These are phyloP conservation scores for Nematostella vectensis DNA, from an alignment of 92 coral and sea anemone species.

Conservation along the genomic window DNA sequence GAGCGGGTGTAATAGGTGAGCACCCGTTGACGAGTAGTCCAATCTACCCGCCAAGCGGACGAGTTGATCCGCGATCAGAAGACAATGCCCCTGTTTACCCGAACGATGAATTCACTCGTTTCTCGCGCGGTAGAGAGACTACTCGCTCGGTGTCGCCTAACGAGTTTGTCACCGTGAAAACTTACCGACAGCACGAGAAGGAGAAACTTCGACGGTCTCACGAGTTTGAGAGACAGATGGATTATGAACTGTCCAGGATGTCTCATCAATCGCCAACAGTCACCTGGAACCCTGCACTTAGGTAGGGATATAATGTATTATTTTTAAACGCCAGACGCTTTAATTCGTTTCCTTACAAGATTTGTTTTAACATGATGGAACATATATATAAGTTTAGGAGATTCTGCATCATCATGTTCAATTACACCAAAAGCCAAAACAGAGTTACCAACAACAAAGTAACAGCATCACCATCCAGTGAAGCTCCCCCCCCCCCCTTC, in stretches of 20 bases:
- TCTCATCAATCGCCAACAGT: neutral
- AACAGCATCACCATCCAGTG: no score
- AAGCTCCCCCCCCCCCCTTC: no score
- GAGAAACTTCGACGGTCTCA: slow-evolving; percentile 38
- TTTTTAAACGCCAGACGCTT: no score
- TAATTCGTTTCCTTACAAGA: no score
- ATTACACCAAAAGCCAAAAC: no score
- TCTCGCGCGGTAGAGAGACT: slow-evolving; percentile 4
- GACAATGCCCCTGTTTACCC: neutral
- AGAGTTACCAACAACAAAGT: no score
- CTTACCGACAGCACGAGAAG: slow-evolving; percentile 50
- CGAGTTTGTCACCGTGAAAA: slow-evolving; percentile 49
- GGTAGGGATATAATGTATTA: no score
- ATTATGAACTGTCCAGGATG: neutral
- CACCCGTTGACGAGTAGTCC: slow-evolving; percentile 19
- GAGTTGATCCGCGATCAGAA: neutral
- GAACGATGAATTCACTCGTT: neutral
- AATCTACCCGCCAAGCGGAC: neutral
- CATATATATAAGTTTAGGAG: no score
- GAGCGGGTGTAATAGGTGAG: neutral
- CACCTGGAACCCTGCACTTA: neutral
- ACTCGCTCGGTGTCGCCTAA: slow-evolving; percentile 57
- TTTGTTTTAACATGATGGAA: no score
- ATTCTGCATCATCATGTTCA: no score
- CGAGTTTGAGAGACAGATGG: slow-evolving; percentile 15